These are phyloP conservation scores for Galerucella calmariensis DNA, from an alignment of 2,888 invertebrate genomes.

Conservation along the genomic window DNA sequence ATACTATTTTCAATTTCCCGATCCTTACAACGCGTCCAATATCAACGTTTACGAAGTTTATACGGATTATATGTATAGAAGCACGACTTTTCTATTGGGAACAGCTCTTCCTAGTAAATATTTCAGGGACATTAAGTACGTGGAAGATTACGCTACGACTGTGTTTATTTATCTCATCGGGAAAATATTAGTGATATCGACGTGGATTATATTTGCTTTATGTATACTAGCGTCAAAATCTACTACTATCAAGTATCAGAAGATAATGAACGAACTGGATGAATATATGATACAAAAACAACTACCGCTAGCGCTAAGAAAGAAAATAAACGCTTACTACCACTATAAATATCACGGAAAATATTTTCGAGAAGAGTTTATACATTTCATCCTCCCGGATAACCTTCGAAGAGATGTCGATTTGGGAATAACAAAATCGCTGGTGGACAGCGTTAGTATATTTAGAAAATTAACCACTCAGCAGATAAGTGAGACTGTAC, in stretches of 20 bases:
- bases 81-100: constrained; percentile 3
- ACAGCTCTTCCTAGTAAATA: not conserved
- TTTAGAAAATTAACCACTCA: constrained; percentile 67
- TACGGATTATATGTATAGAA: constrained; percentile 11
- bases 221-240: constrained; percentile 22
- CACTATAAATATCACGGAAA: constrained; percentile 61
- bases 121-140: not conserved
- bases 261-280: constrained; percentile 61
- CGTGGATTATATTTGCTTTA: constrained; percentile 38
- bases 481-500: constrained; percentile 67
- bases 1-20: constrained; percentile 7
- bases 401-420: constrained; percentile 66
- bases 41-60: not conserved
- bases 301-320: constrained; percentile 59
- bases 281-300: constrained; percentile 63
- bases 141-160: constrained; percentile 38
- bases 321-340: constrained; percentile 61
- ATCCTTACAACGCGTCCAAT: constrained; percentile 12
- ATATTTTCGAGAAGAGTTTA: constrained; percentile 61
- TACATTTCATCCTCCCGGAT: constrained; percentile 44
- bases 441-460: constrained; percentile 68
- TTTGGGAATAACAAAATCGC: constrained; percentile 67
- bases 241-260: constrained; percentile 61
- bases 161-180: constrained; percentile 45
- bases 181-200: constrained; percentile 39